Percentiles rank a stretch among this genome's conserved stretches.
Conservation (phyloP, 2,888 invertebrate genomes). For the Drosophila acutilabella region DNA sequence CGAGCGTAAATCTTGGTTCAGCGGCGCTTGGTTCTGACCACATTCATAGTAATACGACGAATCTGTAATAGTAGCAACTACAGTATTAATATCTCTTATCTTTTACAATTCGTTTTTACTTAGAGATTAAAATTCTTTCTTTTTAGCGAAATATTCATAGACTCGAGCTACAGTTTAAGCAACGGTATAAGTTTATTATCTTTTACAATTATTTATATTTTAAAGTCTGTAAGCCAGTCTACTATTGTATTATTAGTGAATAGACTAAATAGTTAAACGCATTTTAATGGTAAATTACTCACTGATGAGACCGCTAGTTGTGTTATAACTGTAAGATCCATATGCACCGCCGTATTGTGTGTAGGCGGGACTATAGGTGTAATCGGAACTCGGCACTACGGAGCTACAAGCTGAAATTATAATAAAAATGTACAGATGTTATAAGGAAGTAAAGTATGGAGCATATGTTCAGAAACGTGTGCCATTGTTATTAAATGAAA, state of each 20-base stretch:
- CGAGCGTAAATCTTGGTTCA: slow-evolving; percentile 88
- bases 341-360: slow-evolving; percentile 85
- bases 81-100: too few relatives aligned
- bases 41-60: slow-evolving; percentile 88
- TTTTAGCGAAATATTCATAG: too few relatives aligned
- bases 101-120: too few relatives aligned
- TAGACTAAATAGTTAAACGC: too few relatives aligned
- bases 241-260: too few relatives aligned
- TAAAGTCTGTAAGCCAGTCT: too few relatives aligned
- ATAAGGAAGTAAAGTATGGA: too few relatives aligned
- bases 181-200: too few relatives aligned
- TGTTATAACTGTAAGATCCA: slow-evolving; percentile 88
- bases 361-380: slow-evolving; percentile 91
- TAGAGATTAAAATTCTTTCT: too few relatives aligned
- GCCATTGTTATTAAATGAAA: neutral
- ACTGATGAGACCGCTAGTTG: slow-evolving; percentile 89
- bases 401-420: slow-evolving; percentile 87
- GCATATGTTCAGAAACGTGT: neutral
- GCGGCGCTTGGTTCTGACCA: slow-evolving; percentile 77
- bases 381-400: slow-evolving; percentile 88
- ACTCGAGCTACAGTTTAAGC: too few relatives aligned
- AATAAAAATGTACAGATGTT: slow-evolving; percentile 1
- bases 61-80: slow-evolving; percentile 84
- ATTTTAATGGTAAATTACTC: slow-evolving; percentile 41
- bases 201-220: too few relatives aligned